Base-by-base conservation (phyloP, 2,888 invertebrate species). In the Leptarthrus brevirostris region DNA sequence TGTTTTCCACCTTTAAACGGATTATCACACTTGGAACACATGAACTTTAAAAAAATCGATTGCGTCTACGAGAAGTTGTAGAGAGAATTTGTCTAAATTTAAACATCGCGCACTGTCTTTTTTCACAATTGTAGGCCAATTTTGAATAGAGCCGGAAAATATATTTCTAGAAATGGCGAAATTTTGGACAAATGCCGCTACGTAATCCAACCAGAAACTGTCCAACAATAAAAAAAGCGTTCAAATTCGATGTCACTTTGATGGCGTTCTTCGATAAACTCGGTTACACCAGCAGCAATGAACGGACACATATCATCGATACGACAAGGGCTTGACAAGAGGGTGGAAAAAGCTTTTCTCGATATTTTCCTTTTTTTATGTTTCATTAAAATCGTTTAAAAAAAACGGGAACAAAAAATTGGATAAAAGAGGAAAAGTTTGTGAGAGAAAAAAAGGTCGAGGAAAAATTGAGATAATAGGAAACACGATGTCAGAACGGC, bases 281-380 rank as follows among this genome's bases (percentile, higher is more conserved):
- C 66, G 64, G 73, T 73, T 44, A 58, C 49, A 52, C 40, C 53
- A 66, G 16, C 30, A 64, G 66, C 64, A 66, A 61, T 36, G 49
- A 52, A 53, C 73, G 73, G 73, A 73, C 73, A 73, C 73, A 73
- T 66, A 66, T 64, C 73, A 73, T 73, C 64, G 53, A 64, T 73
- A 64, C 52, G 52, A 73, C 61, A 73, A 72, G 72, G 49, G 44
- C 58, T 58, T 56, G 47, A 44, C 56, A 58, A 36, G 56, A 49
- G 56, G 47, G 58, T 58, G 56, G 56, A 54, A 53, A 72, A 72
- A 72, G 44, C 30, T 58, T 72, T 44, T n/a, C 36, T 71, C 20
- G 26, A 16, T 34, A 26, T 52, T 53, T 70, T 34, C 18, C 36
- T 36, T 30, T 18, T 20, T 44, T 71, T 58, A 8, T 72, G 44